Base-by-base conservation (phyloP, 2,888 invertebrate genomes). In the Drosophila dives region DNA sequence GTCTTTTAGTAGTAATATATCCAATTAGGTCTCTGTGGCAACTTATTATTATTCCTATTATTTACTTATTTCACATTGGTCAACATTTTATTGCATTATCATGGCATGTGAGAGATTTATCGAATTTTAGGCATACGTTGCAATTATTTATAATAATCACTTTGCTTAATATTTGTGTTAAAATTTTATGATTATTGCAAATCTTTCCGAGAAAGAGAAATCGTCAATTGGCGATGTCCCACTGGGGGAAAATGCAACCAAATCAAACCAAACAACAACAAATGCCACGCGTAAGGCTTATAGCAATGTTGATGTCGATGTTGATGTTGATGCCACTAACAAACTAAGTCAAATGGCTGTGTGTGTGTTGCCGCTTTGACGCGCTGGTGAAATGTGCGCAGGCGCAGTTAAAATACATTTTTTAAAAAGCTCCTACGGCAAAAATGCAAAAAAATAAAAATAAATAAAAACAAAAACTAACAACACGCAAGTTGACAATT, bases 121-220 rank as follows among this genome's bases (percentile, higher is more conserved):
- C 60, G 51, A 59, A 58, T 60, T 61, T 66, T 67, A 38, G 33
- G 29, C 34, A 53, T 42, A 48, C 55, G 63, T 66, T 49, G 36
- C 64, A 79, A 82, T 80, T 80, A 72, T 81, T 69, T 75, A 62
- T 84, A 77, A 81, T 89, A 86, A 89, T 80, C 87, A 87, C 77
- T 83, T 72, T 73, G 64, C 74, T 89, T 72, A 85, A 89, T 84
- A 85, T 87, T 84, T 85, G 86, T 89, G 90, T 74, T 88, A 78
- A 81, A 72, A 79, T 83, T 88, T 81, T 77, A 86, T 83, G 86
- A 89, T 81, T 83, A 88, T 89, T 85, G 86, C 86, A 77, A 77
- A 80, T 88, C 38, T 89, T 87, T 87, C 86, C 72, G 67, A 76
- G 90, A 87, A 87, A 87, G 90, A 87, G 86, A 90, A 87, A 87